Base-by-base conservation (phyloP, 2,888 invertebrate species). In the Calephelis perditalis region DNA sequence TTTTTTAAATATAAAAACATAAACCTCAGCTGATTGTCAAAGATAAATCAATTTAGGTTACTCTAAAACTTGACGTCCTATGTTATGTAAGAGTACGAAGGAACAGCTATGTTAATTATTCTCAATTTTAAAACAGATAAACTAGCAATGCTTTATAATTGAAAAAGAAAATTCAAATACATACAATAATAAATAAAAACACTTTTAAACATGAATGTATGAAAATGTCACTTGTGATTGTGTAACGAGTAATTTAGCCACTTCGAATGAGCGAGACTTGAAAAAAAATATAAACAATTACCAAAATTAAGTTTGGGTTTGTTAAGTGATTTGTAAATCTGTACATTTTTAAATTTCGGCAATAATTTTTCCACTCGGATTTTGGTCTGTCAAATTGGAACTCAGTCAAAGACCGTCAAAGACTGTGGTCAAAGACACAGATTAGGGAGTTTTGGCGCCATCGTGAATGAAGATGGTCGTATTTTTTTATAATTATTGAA, bases 51-150 rank as follows among this genome's bases (percentile, higher is more conserved):
- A 65, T 72, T 79, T 77, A 86, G 86, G 86, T 86, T 87, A 86
- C 73, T 75, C 70, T 68, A 60, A 71, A 79, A 73, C 75, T 80
- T 87, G 87, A 86, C 88, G 80, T 85, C 69, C 58, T 67, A 66
- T 78, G 82, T 88, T 90, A 89, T 88, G 84, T 90, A 89, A 89
- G 87, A 76, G 68, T 44, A 79, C 74, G 82, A 82, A 75, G 8
- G 40, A 83, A 52, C 35, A 52, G 2, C 26, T 3, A 26, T 52
- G 15, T 35, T 26, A 11, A 26, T 35, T 26, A 52, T 10, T 35
- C 26, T 52, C 35, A 52, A 35, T 2, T 7, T 10, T 35, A 52
- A 52, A 26, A 52, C 3, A 35, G 26, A 35, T 7, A 35, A 52
- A 35, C 1, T 10, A 35, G 2, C 40, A 40, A 26, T 3, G 11